Evolutionary conservation across 2,888 invertebrate genomes (phyloP).

Genomic region (Eristalis arbustorum): DNA sequence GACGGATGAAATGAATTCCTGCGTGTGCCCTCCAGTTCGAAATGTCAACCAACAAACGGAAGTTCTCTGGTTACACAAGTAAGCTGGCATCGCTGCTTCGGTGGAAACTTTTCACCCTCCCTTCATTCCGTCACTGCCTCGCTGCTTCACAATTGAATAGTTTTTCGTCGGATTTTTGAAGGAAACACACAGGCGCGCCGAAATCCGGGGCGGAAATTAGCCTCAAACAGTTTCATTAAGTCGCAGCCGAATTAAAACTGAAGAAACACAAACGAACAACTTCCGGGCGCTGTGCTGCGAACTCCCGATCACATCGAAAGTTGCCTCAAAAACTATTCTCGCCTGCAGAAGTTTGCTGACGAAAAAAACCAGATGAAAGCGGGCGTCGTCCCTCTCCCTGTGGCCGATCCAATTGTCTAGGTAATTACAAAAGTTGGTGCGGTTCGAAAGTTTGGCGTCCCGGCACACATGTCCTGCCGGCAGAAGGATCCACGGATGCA

Average conservation of each 20-base stretch:
- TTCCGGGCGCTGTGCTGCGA: background rate
- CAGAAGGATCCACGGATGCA: constrained; percentile 3
- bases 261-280: background rate
- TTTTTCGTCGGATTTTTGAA: background rate
- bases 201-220: background rate
- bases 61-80: constrained; percentile 28
- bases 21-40: background rate
- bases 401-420: constrained; percentile 34
- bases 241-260: background rate
- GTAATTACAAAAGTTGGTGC: constrained; percentile 65
- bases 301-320: background rate
- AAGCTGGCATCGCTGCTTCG: background rate
- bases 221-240: background rate
- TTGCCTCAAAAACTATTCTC: background rate
- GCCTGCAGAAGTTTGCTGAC: background rate
- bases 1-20: constrained; percentile 33
- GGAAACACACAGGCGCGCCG: background rate
- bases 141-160: background rate
- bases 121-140: background rate
- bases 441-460: constrained; percentile 3
- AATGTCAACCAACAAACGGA: constrained; percentile 6
- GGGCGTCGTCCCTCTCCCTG: background rate
- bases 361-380: constrained; percentile 16
- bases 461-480: background rate
- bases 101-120: background rate